Base-by-base conservation (phyloP, 92 coral and sea anemone species). In the Bergia sp. region DNA sequence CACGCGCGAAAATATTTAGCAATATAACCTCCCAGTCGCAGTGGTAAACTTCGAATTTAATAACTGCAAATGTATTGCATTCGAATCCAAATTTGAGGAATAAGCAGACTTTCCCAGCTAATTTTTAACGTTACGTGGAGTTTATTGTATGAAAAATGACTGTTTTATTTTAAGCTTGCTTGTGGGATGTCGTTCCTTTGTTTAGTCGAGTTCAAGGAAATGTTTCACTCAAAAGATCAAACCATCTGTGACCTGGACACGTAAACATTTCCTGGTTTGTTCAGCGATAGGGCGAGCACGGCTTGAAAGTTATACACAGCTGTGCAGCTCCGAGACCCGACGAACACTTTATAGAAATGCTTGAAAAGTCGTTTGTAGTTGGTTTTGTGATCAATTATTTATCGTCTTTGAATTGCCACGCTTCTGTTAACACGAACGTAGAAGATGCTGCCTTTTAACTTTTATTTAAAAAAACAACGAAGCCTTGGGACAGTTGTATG, bases 351-450 rank as follows among this genome's bases (percentile, higher is more conserved):
- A 38, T 45, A 69, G 57, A 84, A 44, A 45, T 47, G 76, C 72
- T 40, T 7, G 76, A 21, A 41, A 82, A 84, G 23, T 76, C 77
- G 78, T 29, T 84, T 73, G 58, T 67, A 84, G 77, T 72, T 47
- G 87, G 72, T 74, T 72, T 82, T 23, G 7, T 72, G 79, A 87
- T 91, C 49, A 91, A 91, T 91, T 61, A 91, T 91, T 91, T 9
- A 91, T 91, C 50, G 16, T 80, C 91, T 82, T 91, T 91, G 87
- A 88, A 71, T 80, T 91, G 93, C 93, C 93, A 91, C 93, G 93
- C 89, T 91, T 87, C 87, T 84, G 45, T 83, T 84, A 71, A 37
- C 77, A 72, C 29, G 77, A 67, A 47, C n/a, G 64, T 84, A n/a
- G 65, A 9, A 16, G n/a, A 44, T 20, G 53, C 23, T 69, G 37